Evolutionary conservation across 2,888 invertebrate genomes (phyloP).

Genomic region (Mesopsocus fuscifrons): DNA sequence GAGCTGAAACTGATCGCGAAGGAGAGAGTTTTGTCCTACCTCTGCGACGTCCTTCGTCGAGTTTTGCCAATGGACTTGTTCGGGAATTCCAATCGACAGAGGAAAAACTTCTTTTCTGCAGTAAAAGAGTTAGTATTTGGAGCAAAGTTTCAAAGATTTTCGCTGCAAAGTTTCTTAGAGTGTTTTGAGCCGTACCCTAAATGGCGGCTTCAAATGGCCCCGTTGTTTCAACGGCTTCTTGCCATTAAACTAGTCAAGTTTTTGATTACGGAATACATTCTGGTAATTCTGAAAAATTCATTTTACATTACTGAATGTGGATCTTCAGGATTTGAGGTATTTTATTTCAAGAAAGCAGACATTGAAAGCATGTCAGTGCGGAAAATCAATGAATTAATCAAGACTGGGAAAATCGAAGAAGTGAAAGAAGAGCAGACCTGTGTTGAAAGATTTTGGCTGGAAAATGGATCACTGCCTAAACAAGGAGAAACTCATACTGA

Average conservation of each 20-base stretch:
- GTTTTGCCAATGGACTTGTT: conserved; percentile 2
- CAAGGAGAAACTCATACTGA: too few species aligned
- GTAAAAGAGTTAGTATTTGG: not conserved
- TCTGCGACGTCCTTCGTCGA: not conserved
- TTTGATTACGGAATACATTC: not conserved
- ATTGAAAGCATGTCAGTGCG: conserved; percentile 1
- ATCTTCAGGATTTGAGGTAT: not conserved
- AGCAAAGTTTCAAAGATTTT: not conserved
- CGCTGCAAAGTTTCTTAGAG: not conserved
- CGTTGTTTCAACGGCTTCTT: not conserved
- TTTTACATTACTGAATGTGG: conserved; percentile 1
- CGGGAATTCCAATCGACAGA: not conserved
- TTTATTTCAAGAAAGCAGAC: not conserved
- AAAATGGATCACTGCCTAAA: not conserved
- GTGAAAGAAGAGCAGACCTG: not conserved
- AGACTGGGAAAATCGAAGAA: not conserved
- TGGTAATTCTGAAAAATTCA: conserved; percentile 1
- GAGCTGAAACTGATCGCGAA: not conserved
- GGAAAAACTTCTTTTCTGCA: not conserved
- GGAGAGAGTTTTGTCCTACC: not conserved
- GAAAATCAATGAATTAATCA: not conserved
- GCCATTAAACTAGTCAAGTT: not conserved
- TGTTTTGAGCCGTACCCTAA: not conserved
- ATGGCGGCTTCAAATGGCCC: not conserved
- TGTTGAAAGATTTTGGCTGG: not conserved